phyloP scores from a whole-genome alignment of 2,113 vertebrate genomes.

The Dendropsophus ebraccatus region DNA sequence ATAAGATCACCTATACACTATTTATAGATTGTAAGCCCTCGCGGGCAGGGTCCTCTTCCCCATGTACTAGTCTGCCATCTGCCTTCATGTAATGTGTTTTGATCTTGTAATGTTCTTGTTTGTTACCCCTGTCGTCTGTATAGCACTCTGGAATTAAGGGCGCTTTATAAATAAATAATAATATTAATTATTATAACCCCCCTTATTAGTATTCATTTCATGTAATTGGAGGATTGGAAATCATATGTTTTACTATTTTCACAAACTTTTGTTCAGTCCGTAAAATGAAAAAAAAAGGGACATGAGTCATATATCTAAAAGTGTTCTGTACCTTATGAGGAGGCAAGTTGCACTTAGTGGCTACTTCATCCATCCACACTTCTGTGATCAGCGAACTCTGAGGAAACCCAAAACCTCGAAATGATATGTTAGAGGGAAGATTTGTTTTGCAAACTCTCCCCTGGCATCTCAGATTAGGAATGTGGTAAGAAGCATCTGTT shows the following conservation, averaged over 20 bases:
- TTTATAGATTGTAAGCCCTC: no score
- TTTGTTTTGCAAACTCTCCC: slow-evolving; percentile 79
- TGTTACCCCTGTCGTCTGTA: no score
- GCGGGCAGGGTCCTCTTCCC: no score
- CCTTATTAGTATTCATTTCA: no score
- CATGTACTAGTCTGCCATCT: no score
- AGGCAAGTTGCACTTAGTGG: slow-evolving; percentile 69
- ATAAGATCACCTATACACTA: no score
- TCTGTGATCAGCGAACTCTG: slow-evolving; percentile 75
- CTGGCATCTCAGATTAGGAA: slow-evolving; percentile 77
- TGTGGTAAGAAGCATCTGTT: slow-evolving; percentile 78
- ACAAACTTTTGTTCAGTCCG: neutral
- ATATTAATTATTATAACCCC: no score
- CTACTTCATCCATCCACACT: slow-evolving; percentile 79
- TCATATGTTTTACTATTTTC: neutral
- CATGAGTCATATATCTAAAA: neutral
- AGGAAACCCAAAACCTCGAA: slow-evolving; percentile 83
- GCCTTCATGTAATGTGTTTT: no score
- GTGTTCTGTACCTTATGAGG: slow-evolving; percentile 72
- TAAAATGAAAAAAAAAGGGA: neutral
- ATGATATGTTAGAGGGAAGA: slow-evolving; percentile 85
- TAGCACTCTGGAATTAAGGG: no score
- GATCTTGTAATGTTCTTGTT: no score
- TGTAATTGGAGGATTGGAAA: neutral
- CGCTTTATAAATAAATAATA: no score